Base-by-base conservation (phyloP, 2,113 vertebrate genomes). In the Solea solea region DNA sequence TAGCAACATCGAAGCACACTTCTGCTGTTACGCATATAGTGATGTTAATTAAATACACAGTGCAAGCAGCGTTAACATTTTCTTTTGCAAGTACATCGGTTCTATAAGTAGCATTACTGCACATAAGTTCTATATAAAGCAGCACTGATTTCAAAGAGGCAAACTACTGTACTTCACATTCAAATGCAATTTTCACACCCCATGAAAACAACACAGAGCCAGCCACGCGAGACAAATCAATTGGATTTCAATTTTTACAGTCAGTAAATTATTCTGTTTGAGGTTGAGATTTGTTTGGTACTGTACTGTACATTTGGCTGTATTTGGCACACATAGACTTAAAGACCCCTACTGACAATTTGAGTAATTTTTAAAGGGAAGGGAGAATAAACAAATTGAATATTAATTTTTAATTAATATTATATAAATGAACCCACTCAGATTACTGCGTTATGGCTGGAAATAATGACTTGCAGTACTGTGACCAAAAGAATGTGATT, bases 101-200 rank as follows among this genome's bases (percentile, higher is more conserved):
- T 81, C 78, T 86, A 80, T 77, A 68, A 13, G 70, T 64, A 85
- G 80, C 76, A 28, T 74, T 79, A 87, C 72, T 86, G 81, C 87
- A 90, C 81, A 87, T 72, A 86, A 82, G 82, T 78, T 89, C 71
- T 87, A 85, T 64, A 69, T 72, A 86, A 88, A 86, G 79, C 84
- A 82, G 80, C 78, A 86, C 82, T 81, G 80, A 76, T 60, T 82
- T 67, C 72, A 86, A 78, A 72, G 49, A 80, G 79, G 82, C 71
- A 83, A 87, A 88, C 69, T 74, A 87, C 76, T 79, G 74, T 27
- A 82, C 77, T 80, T 85, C 69, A 89, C 86, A 84, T 89, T 86
- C 87, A 86, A 78, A 86, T 79, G 77, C 51, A 87, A 69, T 88
- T 87, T 94, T 94, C 87, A 86, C 74, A 88, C 50, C 55, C 46